phyloP scores from a whole-genome alignment of 2,113 vertebrate genomes.

The Pterocles burchelli region DNA sequence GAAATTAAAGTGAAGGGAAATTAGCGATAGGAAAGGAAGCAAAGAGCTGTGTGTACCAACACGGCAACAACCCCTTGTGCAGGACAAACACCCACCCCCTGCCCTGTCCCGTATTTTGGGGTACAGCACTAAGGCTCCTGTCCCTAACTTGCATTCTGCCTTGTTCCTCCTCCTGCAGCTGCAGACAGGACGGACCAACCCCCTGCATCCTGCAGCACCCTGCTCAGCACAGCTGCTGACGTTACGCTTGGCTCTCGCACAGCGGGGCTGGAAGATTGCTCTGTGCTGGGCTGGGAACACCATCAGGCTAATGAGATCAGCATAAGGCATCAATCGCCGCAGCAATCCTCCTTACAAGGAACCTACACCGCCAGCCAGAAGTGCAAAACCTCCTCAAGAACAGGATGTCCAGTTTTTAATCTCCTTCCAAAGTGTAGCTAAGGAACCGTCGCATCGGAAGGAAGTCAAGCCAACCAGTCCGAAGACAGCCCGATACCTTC shows the following conservation, averaged over 20 bases:
- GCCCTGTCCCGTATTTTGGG: rapidly evolving
- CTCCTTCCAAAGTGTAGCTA: background rate
- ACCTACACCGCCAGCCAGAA: background rate
- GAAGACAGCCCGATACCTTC: background rate
- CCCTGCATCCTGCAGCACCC: background rate
- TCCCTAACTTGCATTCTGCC: background rate
- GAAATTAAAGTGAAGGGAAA: background rate
- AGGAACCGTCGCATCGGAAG: background rate
- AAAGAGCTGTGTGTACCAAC: background rate
- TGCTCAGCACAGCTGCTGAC: background rate
- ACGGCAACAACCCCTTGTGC: too few relatives aligned
- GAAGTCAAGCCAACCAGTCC: background rate
- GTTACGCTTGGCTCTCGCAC: background rate
- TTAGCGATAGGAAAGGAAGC: background rate
- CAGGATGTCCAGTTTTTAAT: conserved; percentile 9
- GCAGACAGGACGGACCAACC: background rate
- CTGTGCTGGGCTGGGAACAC: background rate
- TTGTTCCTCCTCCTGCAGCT: background rate
- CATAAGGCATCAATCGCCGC: background rate
- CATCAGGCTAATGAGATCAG: background rate
- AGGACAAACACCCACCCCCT: background rate
- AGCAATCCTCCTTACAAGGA: background rate
- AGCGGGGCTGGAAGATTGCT: background rate
- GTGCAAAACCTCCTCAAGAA: background rate
- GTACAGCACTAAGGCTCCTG: rapidly evolving